Percentiles rank a stretch among this genome's conserved stretches.
These are phyloP conservation scores for Oncorhynchus masou DNA, from an alignment of 2,113 vertebrate genomes.

Conservation along the genomic window DNA sequence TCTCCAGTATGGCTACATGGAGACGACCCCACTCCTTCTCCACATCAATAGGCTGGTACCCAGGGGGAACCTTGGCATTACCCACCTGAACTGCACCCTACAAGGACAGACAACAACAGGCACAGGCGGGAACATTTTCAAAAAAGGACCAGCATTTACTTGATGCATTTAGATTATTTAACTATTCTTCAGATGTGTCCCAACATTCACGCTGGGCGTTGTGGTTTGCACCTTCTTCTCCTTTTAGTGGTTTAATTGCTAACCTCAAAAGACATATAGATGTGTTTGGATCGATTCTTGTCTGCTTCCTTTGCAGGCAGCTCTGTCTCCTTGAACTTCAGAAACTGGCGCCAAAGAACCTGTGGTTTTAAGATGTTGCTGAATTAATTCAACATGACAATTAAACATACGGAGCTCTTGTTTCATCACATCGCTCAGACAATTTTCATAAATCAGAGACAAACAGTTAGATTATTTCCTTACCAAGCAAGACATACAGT, in stretches of 20 bases:
- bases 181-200: no score
- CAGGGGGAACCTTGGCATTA: conserved; percentile 83
- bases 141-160: neutral
- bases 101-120: neutral
- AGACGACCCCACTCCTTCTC: conserved; percentile 95
- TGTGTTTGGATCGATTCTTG: conserved; percentile 89
- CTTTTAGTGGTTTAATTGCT: neutral
- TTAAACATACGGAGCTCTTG: no score
- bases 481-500: neutral
- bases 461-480: no score
- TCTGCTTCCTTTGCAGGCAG: conserved; percentile 91
- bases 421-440: no score
- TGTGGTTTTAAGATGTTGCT: conserved; percentile 32
- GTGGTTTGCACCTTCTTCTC: no score
- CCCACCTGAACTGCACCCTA: conserved; percentile 84
- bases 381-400: neutral
- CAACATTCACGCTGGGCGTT: neutral
- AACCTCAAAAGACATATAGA: conserved; percentile 88
- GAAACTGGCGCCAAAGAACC: conserved; percentile 93
- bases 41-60: conserved; percentile 89
- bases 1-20: conserved; percentile 88
- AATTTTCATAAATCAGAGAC: no score
- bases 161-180: neutral
- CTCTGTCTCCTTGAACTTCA: conserved; percentile 93
- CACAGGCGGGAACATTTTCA: neutral